Base-by-base conservation (phyloP, 2,888 invertebrate species). In the Venusia cambrica region DNA sequence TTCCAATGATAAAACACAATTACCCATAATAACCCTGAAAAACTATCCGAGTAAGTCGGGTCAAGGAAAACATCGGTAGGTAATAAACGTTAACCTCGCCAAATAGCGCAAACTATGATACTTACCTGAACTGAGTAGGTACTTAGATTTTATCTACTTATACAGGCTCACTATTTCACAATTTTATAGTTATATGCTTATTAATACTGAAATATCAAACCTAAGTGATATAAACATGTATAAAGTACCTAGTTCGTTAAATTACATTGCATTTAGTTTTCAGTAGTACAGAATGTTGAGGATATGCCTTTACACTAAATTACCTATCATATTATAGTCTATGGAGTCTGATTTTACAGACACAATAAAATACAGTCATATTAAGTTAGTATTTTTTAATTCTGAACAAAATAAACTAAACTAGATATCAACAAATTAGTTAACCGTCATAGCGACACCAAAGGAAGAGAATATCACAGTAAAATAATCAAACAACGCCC, bases 381-480 rank as follows among this genome's bases (percentile, higher is more conserved):
- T 59, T 57, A 49, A 57, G 51, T 55, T 57, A 52, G 57, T 51
- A 57, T 30, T 25, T 57, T n/a, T 57, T 57, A 45, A 39, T 56
- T 45, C 40, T 49, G 54, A 63, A 66, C 59, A 66, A 67, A 18
- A 10, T 14, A 20, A 22, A 32, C 18, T 27, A 57, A 62, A 62
- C n/a, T n/a, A n/a, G n/a, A 50, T 50, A 56, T 52, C 60, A 73
- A 70, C 64, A 68, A 71, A 70, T 65, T 70, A 62, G 58, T 58
- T 55, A 57, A 60, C 52, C 48, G 49, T 57, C 55, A 60, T 63
- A 59, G 65, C 60, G 46, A 67, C 56, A 58, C 54, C 57, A 45
- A 56, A 73, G 73, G 74, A 80, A 77, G 74, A 77, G 54, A 30
- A 64, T 81, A 81, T 81, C 80, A 81, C 81, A 83, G 83, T 73